Evolutionary conservation across 2,797 vertebrate genomes (phyloP).

Genomic region (Thamnophis elegans): DNA sequence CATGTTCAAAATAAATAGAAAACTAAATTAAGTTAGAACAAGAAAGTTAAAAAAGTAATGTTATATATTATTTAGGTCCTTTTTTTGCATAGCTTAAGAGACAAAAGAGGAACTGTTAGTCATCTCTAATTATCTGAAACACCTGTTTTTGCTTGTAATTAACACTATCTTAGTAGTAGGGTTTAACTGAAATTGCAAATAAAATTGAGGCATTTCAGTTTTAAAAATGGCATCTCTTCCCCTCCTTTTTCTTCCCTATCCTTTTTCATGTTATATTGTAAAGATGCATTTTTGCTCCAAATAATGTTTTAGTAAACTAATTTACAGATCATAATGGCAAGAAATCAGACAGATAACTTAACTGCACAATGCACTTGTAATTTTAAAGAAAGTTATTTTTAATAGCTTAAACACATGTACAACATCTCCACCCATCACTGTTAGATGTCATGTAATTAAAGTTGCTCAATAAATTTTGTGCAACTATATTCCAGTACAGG

Average conservation of each 20-base stretch:
- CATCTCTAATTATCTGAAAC: not conserved
- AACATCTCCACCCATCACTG: not conserved
- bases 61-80: not conserved
- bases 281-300: not conserved
- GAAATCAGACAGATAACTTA: not conserved
- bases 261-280: not conserved
- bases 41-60: not conserved
- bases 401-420: not conserved
- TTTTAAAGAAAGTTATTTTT: not conserved
- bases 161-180: conserved; percentile 11
- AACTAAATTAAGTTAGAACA: not conserved
- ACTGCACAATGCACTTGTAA: not conserved
- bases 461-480: not conserved
- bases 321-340: not conserved
- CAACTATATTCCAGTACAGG: not conserved
- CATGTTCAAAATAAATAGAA: not conserved
- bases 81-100: not conserved
- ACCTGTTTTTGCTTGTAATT: conserved; percentile 14
- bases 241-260: not conserved
- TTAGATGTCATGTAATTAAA: not conserved
- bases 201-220: conserved; percentile 2
- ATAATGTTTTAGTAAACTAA: not conserved
- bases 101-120: not conserved
- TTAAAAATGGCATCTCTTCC: not conserved
- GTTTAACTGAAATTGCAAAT: conserved; percentile 12